Conservation (phyloP, 2,888 invertebrate genomes). For the Saturnia pavonia region DNA sequence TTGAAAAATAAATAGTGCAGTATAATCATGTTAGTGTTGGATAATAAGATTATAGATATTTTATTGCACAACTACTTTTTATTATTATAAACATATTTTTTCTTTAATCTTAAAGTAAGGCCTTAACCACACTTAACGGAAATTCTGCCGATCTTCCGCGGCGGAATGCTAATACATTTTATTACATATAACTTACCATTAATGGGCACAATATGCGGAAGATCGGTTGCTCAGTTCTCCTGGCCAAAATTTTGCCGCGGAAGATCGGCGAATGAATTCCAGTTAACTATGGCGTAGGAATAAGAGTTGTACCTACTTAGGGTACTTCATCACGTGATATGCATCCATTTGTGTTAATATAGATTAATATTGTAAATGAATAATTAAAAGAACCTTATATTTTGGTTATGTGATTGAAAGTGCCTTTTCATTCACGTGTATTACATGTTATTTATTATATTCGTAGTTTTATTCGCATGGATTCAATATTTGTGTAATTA, state of each 20-base stretch:
- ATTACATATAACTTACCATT: too few relatives aligned
- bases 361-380: slow-evolving; percentile 8
- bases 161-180: too few relatives aligned
- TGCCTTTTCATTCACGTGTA: slow-evolving; percentile 54
- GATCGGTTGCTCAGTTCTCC: too few relatives aligned
- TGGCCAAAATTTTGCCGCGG: too few relatives aligned
- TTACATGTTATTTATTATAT: slow-evolving; percentile 38
- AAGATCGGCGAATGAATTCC: too few relatives aligned
- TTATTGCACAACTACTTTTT: background rate
- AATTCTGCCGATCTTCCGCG: too few relatives aligned
- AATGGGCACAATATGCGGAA: too few relatives aligned
- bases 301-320: background rate
- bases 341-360: slow-evolving; percentile 3
- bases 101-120: too few relatives aligned
- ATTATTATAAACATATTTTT: too few relatives aligned
- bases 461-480: slow-evolving; percentile 23
- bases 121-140: too few relatives aligned
- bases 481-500: slow-evolving; percentile 20
- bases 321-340: slow-evolving; percentile 5
- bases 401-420: slow-evolving; percentile 36
- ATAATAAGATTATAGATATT: background rate
- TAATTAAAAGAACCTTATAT: slow-evolving; percentile 41
- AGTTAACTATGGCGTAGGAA: too few relatives aligned
- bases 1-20: background rate
- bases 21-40: background rate